A percentile compares a stretch with the other conserved stretches of the same genome.
Evolutionary conservation across 2,888 invertebrate genomes (phyloP).

Genomic region (Cephus rjabovi): DNA sequence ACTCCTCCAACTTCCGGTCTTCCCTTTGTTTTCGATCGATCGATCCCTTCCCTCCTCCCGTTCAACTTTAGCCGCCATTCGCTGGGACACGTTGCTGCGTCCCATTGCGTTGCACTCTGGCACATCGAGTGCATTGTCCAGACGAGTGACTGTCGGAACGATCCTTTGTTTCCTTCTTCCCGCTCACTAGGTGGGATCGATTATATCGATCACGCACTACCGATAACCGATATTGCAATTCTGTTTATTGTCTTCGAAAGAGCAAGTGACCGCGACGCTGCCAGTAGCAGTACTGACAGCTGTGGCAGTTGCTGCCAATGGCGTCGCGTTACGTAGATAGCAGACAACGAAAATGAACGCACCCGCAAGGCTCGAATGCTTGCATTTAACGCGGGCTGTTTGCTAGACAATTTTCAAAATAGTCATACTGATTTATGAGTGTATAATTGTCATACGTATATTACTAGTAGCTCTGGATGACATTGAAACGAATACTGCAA

Average conservation of each 20-base stretch:
- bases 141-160: background rate
- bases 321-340: background rate
- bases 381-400: background rate
- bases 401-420: background rate
- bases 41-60: slow-evolving; percentile 17
- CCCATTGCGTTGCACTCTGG: background rate
- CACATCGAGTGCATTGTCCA: background rate
- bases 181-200: background rate
- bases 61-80: slow-evolving; percentile 9
- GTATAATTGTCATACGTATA: background rate
- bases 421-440: background rate
- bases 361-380: background rate
- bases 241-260: background rate
- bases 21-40: slow-evolving; percentile 29
- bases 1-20: slow-evolving; percentile 36
- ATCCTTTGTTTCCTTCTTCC: background rate
- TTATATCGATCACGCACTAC: background rate
- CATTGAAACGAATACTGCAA: background rate
- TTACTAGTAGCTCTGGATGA: background rate
- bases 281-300: background rate
- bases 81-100: background rate
- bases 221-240: background rate
- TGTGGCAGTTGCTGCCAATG: background rate
- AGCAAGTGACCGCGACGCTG: background rate
- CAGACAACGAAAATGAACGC: background rate